phyloP scores from a whole-genome alignment of 1,140 invertebrate species.

The Antheraea mylitta region DNA sequence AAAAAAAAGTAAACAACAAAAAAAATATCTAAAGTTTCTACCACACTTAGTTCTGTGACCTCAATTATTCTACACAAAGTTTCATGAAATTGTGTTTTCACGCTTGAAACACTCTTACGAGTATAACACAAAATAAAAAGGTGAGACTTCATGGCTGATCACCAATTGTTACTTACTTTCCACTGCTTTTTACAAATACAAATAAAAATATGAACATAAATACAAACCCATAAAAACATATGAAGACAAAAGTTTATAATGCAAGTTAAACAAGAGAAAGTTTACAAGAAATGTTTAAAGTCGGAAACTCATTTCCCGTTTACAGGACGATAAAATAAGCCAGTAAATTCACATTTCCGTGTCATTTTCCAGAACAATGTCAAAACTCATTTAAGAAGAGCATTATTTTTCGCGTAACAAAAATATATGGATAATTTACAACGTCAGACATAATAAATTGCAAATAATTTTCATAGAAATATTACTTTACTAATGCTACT shows the following conservation, averaged over 20 bases:
- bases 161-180: background rate
- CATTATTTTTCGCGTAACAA: constrained; percentile 20
- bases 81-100: background rate
- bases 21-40: background rate
- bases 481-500: too few species aligned
- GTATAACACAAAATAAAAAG: background rate
- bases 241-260: constrained; percentile 33
- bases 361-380: constrained; percentile 58
- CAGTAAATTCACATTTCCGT: constrained; percentile 52
- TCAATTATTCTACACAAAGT: background rate
- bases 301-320: constrained; percentile 50
- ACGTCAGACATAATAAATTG: background rate
- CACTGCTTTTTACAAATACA: background rate
- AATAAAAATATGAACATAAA: constrained; percentile 20
- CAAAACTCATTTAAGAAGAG: constrained; percentile 37
- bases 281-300: constrained; percentile 52
- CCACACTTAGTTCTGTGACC: background rate
- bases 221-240: constrained; percentile 33
- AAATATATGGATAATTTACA: background rate
- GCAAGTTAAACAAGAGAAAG: constrained; percentile 42
- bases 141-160: background rate
- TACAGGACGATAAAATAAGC: constrained; percentile 38
- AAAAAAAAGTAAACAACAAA: background rate
- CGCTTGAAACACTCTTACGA: background rate
- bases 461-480: too few species aligned